phyloP scores from a whole-genome alignment of 2,113 vertebrate genomes.

The Scophthalmus maximus region DNA sequence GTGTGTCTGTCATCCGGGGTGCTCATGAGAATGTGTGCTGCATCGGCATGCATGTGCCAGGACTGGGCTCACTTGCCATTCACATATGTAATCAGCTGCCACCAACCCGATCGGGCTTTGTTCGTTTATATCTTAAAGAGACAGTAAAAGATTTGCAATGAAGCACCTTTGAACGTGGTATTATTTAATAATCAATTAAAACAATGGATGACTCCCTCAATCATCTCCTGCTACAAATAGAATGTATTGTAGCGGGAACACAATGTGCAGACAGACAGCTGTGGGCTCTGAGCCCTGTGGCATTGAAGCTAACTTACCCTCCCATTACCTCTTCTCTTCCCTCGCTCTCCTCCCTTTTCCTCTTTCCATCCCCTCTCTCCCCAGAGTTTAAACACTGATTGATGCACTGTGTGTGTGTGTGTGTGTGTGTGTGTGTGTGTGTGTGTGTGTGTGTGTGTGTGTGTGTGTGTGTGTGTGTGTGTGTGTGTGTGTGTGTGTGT shows the following conservation, averaged over 20 bases:
- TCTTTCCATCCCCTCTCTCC: slow-evolving; percentile 57
- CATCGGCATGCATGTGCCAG: too few species aligned
- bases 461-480: too few species aligned
- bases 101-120: too few species aligned
- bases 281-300: slow-evolving; percentile 43
- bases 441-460: slow-evolving; percentile 32
- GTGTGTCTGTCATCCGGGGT: too few species aligned
- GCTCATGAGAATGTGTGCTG: too few species aligned
- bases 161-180: background rate
- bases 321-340: slow-evolving; percentile 42
- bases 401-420: slow-evolving; percentile 60
- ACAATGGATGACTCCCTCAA: background rate
- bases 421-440: slow-evolving; percentile 21
- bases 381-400: slow-evolving; percentile 65
- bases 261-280: slow-evolving; percentile 74
- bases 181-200: background rate
- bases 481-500: slow-evolving; percentile 33
- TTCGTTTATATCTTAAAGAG: background rate
- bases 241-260: slow-evolving; percentile 51
- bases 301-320: slow-evolving; percentile 41
- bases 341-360: slow-evolving; percentile 36
- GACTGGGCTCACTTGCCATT: too few species aligned
- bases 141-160: background rate
- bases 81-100: too few species aligned
- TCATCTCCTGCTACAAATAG: background rate